Base-by-base conservation (phyloP, 53 echinoderm and acorn worm genomes). In the Patiria pectinifera region DNA sequence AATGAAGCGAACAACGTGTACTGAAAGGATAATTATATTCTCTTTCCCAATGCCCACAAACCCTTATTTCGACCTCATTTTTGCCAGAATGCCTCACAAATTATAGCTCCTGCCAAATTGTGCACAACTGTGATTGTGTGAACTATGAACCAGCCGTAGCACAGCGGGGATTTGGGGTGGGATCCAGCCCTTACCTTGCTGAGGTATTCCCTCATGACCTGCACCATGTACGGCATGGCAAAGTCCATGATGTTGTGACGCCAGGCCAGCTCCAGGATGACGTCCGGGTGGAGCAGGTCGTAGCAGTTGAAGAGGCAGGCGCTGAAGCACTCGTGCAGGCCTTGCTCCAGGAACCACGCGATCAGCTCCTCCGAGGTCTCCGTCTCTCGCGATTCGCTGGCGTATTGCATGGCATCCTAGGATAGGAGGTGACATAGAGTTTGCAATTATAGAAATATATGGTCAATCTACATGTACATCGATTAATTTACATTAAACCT, bases 171-270 rank as follows among this genome's bases (percentile, higher is more conserved):
- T 35, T 69, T 14, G 15, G 46, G 21, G n/a, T 87, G 74, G 12
- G 44, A 11, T 5, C 53, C 53, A 53, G 53, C 8, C 53, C 25
- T 21, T 69, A 99, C 99, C 99, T 99, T 99, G 46, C 94, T 86
- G 53, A 99, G 93, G 86, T 99, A 99, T 80, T 99, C 99, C 76
- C 99, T 92, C 95, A 97, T 96, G 82, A 99, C 99, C 83, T 99
- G 99, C 11, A 99, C 99, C 99, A 99, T 99, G 93, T 99, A 99
- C 45, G 99, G 99, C 99, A 99, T 99, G 62, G 99, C 97, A 93
- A 99, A 99, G 96, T 99, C 97, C 97, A 99, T 99, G 95, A 99
- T 99, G 93, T 99, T 96, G 91, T 99, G 99, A 62, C 99, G 93
- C 99, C 99, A 99, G 0, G 99, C 62, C 45, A 99, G 91, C 78